phyloP scores from a whole-genome alignment of 2,888 invertebrate species.

The Meliscaeva auricollis region DNA sequence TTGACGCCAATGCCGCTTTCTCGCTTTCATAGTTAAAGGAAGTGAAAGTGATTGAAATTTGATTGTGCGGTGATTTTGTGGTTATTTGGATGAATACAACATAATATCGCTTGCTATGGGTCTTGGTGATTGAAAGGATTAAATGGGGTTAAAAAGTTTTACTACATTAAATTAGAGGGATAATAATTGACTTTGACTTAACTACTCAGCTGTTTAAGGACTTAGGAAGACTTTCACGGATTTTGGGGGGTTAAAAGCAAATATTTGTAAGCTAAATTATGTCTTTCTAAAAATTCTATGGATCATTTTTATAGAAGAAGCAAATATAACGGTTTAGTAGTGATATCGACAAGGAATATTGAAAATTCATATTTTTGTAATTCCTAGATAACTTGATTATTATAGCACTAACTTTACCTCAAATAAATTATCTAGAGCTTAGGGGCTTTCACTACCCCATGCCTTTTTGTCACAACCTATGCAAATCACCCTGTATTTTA shows the following conservation, averaged over 20 bases:
- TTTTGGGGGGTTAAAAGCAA: not conserved
- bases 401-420: no score
- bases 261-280: not conserved
- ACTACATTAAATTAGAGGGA: conserved; percentile 3
- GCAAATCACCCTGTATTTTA: no score
- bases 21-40: not conserved
- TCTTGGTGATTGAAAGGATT: conserved; percentile 22
- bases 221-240: not conserved
- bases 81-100: conserved; percentile 24
- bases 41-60: conserved; percentile 46
- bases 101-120: not conserved
- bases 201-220: not conserved
- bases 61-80: conserved; percentile 52
- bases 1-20: no score
- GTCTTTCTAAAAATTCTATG: not conserved
- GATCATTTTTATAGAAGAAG: no score
- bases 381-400: no score
- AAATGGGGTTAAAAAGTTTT: conserved; percentile 20
- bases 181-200: conserved; percentile 26
- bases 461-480: no score
- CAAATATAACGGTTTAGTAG: no score
- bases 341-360: no score
- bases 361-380: no score
- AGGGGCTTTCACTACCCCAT: no score
- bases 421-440: no score